A percentile compares a stretch with the other conserved stretches of the same genome.
Evolutionary conservation across 2,888 invertebrate genomes (phyloP).

Genomic region (Branchinecta sandiegonensis): DNA sequence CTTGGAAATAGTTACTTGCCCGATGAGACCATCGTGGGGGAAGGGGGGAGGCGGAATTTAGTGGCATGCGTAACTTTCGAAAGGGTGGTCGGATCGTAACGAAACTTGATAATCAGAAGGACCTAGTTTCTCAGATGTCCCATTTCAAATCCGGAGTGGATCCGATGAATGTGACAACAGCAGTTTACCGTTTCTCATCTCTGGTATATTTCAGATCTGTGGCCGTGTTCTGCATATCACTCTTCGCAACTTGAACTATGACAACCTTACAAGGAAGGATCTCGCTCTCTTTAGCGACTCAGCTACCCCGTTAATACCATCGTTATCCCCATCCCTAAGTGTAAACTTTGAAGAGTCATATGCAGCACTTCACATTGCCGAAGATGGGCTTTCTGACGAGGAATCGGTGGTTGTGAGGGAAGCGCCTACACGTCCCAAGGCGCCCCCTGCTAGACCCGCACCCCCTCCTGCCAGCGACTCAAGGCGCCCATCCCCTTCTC

Average conservation of each 20-base stretch:
- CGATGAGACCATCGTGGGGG: too few relatives aligned
- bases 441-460: constrained; percentile 1
- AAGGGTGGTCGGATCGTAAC: too few relatives aligned
- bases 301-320: not conserved
- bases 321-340: not conserved
- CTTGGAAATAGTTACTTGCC: too few relatives aligned
- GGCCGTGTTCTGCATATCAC: not conserved
- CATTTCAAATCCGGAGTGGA: too few relatives aligned
- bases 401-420: not conserved
- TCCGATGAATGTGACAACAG: too few relatives aligned
- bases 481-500: not conserved
- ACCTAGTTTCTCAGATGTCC: too few relatives aligned
- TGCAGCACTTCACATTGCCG: not conserved
- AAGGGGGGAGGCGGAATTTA: too few relatives aligned
- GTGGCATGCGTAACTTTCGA: too few relatives aligned
- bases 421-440: not conserved
- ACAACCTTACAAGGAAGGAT: not conserved
- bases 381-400: not conserved
- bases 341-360: not conserved
- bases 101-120: too few relatives aligned
- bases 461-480: not conserved
- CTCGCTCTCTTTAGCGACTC: constrained; percentile 9
- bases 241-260: not conserved
- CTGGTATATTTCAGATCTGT: not conserved
- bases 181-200: too few relatives aligned